Base-by-base conservation (phyloP, 2,113 vertebrate species). In the Silurus meridionalis region DNA sequence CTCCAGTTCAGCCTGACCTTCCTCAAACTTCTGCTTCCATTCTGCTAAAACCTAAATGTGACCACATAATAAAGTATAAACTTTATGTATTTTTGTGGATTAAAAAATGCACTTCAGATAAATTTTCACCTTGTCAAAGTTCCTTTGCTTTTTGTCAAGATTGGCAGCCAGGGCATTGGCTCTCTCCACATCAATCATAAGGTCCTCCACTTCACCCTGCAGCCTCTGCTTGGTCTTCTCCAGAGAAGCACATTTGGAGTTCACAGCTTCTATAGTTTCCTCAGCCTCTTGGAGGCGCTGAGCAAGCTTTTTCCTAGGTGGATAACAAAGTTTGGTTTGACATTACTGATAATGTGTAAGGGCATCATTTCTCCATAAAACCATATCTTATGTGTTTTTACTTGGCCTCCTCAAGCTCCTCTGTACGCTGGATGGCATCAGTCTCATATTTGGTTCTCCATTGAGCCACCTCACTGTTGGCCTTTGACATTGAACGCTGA, bases 361-460 rank as follows among this genome's bases (percentile, higher is more conserved):
- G 13, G 14, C 2, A 8, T 57, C 0, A 52, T 77, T n/a, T 77
- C 13, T 28, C n/a, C 4, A 8, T 3, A 6, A 0, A 78, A 57
- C 17, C 52, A 25, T 58, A 15, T 60, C 3, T 46, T 46, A 61
- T 80, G 28, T 11, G 8, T 67, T 46, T 89, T 2, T 94, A 97
- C 96, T 96, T 96, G 90, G 95, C 89, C 88, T 97, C 96, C 89
- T 97, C 96, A 71, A 96, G 94, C 89, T 97, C 96, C 88, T 97
- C 96, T 0, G 95, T 96, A 80, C 94, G 93, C 86, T 96, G 96
- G 84, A 96, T 97, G 48, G 96, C 96, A 46, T 97, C 95, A 0
- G 95, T 96, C 88, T 97, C 96, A 15, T 97, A 96, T 83, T 96
- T 97, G 78, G 91, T 89, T 88, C 96, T 96, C 96, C 96, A 97